Conservation (phyloP, 2,797 vertebrate genomes). For the Echiichthys vipera region DNA sequence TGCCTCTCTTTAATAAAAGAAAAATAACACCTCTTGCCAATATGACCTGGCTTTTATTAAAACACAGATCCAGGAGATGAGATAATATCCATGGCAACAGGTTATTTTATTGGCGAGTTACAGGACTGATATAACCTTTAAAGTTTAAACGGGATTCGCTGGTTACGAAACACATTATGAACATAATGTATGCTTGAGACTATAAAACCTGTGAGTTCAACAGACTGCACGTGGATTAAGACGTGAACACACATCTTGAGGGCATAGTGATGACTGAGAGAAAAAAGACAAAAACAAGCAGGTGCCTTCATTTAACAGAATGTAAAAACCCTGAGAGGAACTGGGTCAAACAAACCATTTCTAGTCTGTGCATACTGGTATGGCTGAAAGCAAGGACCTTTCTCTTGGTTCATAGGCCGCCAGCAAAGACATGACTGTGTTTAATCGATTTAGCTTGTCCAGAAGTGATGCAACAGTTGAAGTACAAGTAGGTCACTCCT, state of each 20-base stretch:
- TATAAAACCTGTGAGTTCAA: not conserved
- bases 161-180: constrained; percentile 3
- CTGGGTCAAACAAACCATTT: not conserved
- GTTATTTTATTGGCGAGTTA: not conserved
- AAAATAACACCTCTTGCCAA: not conserved
- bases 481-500: not conserved
- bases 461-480: constrained; percentile 12
- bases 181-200: not conserved
- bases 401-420: not conserved
- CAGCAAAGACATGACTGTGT: not conserved
- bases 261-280: not conserved
- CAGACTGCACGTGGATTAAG: not conserved
- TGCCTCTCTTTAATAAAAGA: not conserved
- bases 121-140: not conserved
- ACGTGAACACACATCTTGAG: not conserved
- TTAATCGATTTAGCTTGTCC: constrained; percentile 7
- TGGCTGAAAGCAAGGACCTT: constrained; percentile 9
- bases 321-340: constrained; percentile 1
- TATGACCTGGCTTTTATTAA: constrained; percentile 17
- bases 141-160: constrained; percentile 9
- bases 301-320: not conserved
- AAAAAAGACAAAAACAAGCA: not conserved
- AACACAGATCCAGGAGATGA: not conserved
- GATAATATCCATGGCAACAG: constrained; percentile 34
- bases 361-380: not conserved